These are phyloP conservation scores for Callocephalon fimbriatum DNA, from an alignment of 2,113 vertebrate species.

Conservation along the genomic window DNA sequence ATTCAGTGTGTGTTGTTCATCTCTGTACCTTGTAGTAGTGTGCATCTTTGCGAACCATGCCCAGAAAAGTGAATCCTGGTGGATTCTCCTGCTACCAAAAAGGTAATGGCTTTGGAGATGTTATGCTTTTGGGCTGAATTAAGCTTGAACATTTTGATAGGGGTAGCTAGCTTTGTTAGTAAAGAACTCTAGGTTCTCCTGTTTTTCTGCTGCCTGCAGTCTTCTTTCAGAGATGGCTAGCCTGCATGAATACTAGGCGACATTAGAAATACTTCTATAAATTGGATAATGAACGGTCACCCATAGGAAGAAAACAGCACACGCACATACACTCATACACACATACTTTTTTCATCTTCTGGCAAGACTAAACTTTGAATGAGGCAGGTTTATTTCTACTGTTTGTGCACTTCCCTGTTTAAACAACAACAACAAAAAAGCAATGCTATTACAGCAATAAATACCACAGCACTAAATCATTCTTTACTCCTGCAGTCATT, in stretches of 20 bases:
- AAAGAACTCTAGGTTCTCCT: background rate
- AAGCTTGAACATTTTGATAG: background rate
- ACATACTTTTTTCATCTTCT: background rate
- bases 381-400: background rate
- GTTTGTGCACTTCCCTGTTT: background rate
- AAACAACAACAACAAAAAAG: background rate
- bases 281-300: background rate
- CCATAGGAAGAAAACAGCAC: fast-evolving
- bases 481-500: background rate
- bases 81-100: background rate
- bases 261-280: background rate
- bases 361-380: background rate
- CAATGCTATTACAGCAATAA: background rate
- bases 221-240: background rate
- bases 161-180: background rate
- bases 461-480: background rate
- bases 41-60: background rate
- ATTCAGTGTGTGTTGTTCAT: background rate
- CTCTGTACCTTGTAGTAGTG: background rate
- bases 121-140: background rate
- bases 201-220: background rate
- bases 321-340: background rate
- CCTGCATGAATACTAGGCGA: background rate
- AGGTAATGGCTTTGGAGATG: background rate
- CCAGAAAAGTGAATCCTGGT: background rate